Conservation (phyloP, 2,797 vertebrate species). For the Loris lydekkerianus region DNA sequence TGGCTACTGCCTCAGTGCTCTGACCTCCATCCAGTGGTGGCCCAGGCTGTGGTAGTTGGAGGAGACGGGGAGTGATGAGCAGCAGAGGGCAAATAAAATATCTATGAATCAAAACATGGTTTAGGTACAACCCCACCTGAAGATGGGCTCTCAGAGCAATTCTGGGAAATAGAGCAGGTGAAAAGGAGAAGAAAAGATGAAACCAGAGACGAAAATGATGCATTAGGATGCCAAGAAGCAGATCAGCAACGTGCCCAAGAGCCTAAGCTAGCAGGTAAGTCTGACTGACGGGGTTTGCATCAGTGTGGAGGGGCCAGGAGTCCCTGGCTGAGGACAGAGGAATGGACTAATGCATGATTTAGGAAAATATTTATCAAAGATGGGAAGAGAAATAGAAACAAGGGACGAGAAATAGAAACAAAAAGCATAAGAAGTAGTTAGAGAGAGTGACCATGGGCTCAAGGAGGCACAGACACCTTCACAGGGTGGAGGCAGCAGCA, state of each 20-base stretch:
- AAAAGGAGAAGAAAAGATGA: neutral
- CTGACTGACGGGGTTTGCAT: neutral
- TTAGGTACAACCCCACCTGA: neutral
- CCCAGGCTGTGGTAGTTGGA: neutral
- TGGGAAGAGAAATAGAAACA: neutral
- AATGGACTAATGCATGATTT: neutral
- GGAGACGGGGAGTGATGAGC: neutral
- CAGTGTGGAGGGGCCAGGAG: neutral
- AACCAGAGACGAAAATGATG: neutral
- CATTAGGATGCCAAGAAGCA: neutral
- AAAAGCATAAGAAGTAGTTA: neutral
- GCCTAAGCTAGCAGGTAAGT: conserved; percentile 44
- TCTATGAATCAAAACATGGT: conserved; percentile 51
- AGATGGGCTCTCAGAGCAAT: neutral
- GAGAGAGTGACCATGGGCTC: neutral
- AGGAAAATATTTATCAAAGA: neutral
- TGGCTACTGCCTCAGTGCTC: neutral
- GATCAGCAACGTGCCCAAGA: rapidly evolving
- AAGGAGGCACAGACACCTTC: no score
- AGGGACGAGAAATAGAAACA: neutral
- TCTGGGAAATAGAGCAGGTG: neutral
- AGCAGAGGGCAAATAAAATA: neutral
- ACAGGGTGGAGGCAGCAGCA: rapidly evolving
- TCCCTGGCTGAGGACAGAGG: neutral
- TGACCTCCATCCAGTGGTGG: neutral